Conservation (phyloP, 1,140 invertebrate species). For the Diplogasteroides magnus region DNA sequence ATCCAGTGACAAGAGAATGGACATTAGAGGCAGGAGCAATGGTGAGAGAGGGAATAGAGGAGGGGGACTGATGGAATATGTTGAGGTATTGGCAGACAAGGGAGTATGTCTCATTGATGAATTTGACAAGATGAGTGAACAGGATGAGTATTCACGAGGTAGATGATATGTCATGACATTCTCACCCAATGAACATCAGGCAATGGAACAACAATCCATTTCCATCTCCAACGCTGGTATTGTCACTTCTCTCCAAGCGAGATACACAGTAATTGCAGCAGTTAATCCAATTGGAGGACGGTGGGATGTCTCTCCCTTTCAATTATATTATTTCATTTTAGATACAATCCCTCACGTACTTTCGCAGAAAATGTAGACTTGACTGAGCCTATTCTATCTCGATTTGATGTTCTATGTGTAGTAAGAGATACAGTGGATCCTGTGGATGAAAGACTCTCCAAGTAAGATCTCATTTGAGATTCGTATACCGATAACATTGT, state of each 20-base stretch:
- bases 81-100: slow-evolving; percentile 82
- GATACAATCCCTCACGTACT: slow-evolving; percentile 87
- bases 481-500: too few species aligned
- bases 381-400: slow-evolving; percentile 93
- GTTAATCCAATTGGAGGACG: slow-evolving; percentile 94
- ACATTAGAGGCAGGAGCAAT: slow-evolving; percentile 86
- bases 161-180: too few species aligned
- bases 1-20: slow-evolving; percentile 87
- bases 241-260: slow-evolving; percentile 88
- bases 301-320: too few species aligned
- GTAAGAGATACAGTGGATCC: slow-evolving; percentile 91
- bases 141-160: slow-evolving; percentile 85
- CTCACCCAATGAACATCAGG: too few species aligned
- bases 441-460: slow-evolving; percentile 72
- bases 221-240: slow-evolving; percentile 98
- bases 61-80: slow-evolving; percentile 53
- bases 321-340: too few species aligned
- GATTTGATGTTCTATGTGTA: slow-evolving; percentile 95
- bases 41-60: slow-evolving; percentile 53
- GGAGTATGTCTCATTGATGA: slow-evolving; percentile 97
- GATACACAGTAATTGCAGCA: slow-evolving; percentile 94
- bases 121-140: slow-evolving; percentile 98
- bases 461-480: slow-evolving; percentile 81
- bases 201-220: slow-evolving; percentile 98
- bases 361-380: slow-evolving; percentile 94